phyloP scores from a whole-genome alignment of 2,797 vertebrate species.

The Sternotherus odoratus region DNA sequence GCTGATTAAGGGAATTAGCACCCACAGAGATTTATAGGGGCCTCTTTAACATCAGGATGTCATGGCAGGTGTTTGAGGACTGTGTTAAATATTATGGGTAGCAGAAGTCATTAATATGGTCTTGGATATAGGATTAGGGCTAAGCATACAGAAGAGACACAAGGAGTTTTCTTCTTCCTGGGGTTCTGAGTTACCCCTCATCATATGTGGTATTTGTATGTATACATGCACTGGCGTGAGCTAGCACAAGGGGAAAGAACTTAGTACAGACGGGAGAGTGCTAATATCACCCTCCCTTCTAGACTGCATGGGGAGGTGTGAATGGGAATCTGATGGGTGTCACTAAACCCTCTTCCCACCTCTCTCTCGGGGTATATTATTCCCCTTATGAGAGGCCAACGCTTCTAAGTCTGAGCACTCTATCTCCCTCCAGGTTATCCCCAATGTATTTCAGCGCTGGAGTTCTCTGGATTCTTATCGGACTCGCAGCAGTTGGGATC shows the following conservation, averaged over 20 bases:
- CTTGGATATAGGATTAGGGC: accelerated
- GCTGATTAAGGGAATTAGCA: background rate
- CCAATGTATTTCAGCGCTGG: constrained; percentile 84
- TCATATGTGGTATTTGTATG: background rate
- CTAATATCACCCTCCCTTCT: background rate
- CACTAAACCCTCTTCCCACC: background rate
- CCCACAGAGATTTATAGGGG: background rate
- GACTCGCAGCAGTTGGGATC: constrained; percentile 80
- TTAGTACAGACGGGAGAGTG: accelerated
- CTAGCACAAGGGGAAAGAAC: background rate
- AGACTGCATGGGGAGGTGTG: background rate
- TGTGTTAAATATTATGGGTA: background rate
- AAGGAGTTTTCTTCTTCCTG: accelerated
- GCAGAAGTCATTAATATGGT: background rate
- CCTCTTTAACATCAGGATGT: accelerated
- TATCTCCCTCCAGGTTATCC: constrained; percentile 77
- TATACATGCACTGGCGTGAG: background rate
- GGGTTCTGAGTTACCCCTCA: background rate
- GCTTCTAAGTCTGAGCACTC: accelerated
- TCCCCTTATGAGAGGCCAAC: accelerated
- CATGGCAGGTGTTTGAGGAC: background rate
- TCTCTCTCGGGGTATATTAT: accelerated
- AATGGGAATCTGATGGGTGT: background rate
- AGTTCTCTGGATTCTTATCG: constrained; percentile 85
- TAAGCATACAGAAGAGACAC: background rate